A percentile compares a stretch with the other conserved stretches of the same genome.
These are phyloP conservation scores for Ashinkailepas kermadecensis DNA, from an alignment of 2,888 invertebrate genomes.

Conservation along the genomic window DNA sequence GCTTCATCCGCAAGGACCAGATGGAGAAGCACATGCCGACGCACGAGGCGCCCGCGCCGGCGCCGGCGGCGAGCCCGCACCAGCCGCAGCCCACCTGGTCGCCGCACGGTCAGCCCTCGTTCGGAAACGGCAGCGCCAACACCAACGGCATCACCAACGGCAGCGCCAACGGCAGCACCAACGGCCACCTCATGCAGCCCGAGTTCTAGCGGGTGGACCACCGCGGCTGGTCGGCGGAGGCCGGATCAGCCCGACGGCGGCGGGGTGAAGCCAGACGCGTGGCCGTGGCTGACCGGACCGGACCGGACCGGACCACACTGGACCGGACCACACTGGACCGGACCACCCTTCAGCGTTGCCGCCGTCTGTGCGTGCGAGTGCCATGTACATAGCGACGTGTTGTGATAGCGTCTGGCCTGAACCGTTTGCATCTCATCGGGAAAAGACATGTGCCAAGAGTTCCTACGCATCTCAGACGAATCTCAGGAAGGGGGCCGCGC, in stretches of 20 bases:
- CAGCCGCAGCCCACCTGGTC: neutral
- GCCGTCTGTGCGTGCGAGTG: neutral
- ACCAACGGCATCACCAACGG: neutral
- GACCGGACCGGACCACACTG: too few species aligned
- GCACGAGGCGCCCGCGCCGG: slow-evolving; percentile 45
- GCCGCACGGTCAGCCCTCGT: neutral
- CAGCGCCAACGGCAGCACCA: neutral
- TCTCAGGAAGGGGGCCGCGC: neutral
- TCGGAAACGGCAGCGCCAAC: neutral
- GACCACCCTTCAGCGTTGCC: too few species aligned
- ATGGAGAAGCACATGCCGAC: slow-evolving; percentile 80
- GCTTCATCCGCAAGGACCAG: slow-evolving; percentile 83
- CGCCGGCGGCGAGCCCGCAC: slow-evolving; percentile 2
- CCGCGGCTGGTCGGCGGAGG: neutral
- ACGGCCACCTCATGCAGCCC: slow-evolving; percentile 15
- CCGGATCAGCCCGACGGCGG: neutral
- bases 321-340: too few species aligned
- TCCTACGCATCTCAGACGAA: slow-evolving; percentile 20
- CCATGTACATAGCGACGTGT: neutral
- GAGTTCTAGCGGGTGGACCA: neutral
- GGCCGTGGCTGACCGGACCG: too few species aligned
- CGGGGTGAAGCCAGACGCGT: too few species aligned
- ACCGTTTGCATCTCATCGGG: slow-evolving; percentile 4
- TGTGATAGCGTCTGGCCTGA: neutral
- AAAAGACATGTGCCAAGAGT: slow-evolving; percentile 21